phyloP scores from a whole-genome alignment of 2,113 vertebrate genomes.

The Caranx ignobilis region DNA sequence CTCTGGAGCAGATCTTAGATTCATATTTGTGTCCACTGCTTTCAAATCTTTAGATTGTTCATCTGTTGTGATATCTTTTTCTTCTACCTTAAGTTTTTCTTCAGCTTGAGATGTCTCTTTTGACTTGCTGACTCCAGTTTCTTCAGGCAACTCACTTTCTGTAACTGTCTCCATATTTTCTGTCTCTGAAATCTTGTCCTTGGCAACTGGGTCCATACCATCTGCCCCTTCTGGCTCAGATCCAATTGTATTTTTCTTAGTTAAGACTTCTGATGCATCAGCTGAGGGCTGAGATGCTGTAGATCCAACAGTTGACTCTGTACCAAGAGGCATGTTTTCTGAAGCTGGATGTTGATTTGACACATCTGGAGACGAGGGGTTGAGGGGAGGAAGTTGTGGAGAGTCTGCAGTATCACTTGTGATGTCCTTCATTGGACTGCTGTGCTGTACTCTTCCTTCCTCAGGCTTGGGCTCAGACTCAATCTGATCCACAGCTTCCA shows the following conservation, averaged over 20 bases:
- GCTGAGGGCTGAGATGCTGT: conserved; percentile 5
- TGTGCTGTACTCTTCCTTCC: conserved; percentile 80
- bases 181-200: conserved; percentile 20
- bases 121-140: conserved; percentile 16
- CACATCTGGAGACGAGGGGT: conserved; percentile 85
- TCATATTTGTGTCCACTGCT: conserved; percentile 53
- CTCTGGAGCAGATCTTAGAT: conserved; percentile 61
- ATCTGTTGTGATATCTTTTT: conserved; percentile 15
- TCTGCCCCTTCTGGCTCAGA: conserved; percentile 23
- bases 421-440: conserved; percentile 62
- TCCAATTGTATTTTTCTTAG: conserved; percentile 45
- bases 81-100: conserved; percentile 17
- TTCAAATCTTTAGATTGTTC: conserved; percentile 30
- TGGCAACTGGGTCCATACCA: not conserved
- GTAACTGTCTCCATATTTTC: conserved; percentile 34
- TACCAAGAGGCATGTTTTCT: conserved; percentile 77
- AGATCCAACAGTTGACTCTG: conserved; percentile 76
- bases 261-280: conserved; percentile 38
- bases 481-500: conserved; percentile 86
- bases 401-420: conserved; percentile 84
- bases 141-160: conserved; percentile 31
- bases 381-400: conserved; percentile 86
- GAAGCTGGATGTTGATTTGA: conserved; percentile 87
- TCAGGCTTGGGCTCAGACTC: conserved; percentile 84
- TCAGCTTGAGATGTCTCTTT: conserved; percentile 34